Conservation (phyloP, 2,113 vertebrate species). For the Melanerpes aurifrons region DNA sequence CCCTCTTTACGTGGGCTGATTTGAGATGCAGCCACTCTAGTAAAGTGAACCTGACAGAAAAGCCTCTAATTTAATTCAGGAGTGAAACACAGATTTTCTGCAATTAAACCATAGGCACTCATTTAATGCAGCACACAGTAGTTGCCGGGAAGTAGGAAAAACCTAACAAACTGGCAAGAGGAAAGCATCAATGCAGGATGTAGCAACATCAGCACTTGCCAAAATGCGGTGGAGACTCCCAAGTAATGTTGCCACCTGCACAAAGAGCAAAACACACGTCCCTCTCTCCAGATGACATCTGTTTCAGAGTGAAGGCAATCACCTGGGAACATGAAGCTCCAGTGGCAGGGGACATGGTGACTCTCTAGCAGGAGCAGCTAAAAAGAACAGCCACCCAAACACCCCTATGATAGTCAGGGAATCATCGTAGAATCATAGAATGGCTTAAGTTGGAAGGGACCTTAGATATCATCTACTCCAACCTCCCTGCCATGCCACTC, state of each 20-base stretch:
- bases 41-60: constrained; percentile 24
- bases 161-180: background rate
- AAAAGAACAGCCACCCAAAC: background rate
- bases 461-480: too few species aligned
- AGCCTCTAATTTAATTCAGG: constrained; percentile 47
- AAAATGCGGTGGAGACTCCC: background rate
- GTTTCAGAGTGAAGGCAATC: background rate
- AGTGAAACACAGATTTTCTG: constrained; percentile 10
- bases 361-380: background rate
- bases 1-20: background rate
- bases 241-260: background rate
- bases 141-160: constrained; percentile 10
- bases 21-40: constrained; percentile 9
- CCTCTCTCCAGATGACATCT: background rate
- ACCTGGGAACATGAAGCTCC: background rate
- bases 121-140: constrained; percentile 10
- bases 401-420: background rate
- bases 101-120: constrained; percentile 1
- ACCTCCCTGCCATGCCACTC: too few species aligned
- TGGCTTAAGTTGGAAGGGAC: too few species aligned
- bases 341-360: fast-evolving
- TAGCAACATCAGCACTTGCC: fast-evolving
- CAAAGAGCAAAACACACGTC: fast-evolving
- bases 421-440: too few species aligned
- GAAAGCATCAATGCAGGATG: background rate